Evolutionary conservation across 2,888 invertebrate genomes (phyloP).

Genomic region (Meiosimyza platycephala): DNA sequence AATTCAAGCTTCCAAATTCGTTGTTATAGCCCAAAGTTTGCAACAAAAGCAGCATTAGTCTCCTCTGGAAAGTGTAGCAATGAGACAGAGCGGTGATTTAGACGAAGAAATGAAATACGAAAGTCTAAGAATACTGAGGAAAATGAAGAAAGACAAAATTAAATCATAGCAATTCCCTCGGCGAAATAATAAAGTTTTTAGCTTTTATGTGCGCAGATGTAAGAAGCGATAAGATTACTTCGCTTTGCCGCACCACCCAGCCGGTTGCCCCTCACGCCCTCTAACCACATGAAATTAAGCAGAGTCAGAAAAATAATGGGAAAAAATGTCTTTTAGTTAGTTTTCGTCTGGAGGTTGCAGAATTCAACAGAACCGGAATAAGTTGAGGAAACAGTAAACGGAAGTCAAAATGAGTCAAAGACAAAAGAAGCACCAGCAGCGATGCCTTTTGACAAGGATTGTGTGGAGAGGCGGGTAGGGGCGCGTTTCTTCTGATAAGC

Average conservation of each 20-base stretch:
- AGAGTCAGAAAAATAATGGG: neutral
- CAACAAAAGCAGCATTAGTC: slow-evolving; percentile 9
- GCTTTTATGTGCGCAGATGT: slow-evolving; percentile 45
- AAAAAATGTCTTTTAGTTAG: slow-evolving; percentile 33
- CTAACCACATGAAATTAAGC: no score
- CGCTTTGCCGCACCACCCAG: neutral
- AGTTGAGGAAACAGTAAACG: slow-evolving; percentile 32
- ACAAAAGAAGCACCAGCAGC: neutral
- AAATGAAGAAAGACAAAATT: slow-evolving; percentile 45
- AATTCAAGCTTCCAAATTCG: no score
- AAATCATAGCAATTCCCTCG: slow-evolving; percentile 51
- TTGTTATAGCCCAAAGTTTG: no score
- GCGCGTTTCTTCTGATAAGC: neutral
- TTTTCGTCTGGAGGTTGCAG: slow-evolving; percentile 29
- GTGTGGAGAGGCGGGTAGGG: neutral
- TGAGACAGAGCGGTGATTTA: neutral
- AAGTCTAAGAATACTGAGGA: slow-evolving; percentile 27
- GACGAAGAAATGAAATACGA: slow-evolving; percentile 31
- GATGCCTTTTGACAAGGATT: neutral
- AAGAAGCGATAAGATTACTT: slow-evolving; percentile 42
- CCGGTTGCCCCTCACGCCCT: neutral
- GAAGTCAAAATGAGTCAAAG: slow-evolving; percentile 31
- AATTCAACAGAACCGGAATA: slow-evolving; percentile 23
- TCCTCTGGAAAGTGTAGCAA: no score
- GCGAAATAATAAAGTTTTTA: slow-evolving; percentile 49